phyloP scores from a whole-genome alignment of 2,888 invertebrate genomes.

The Antheraea assamensis region DNA sequence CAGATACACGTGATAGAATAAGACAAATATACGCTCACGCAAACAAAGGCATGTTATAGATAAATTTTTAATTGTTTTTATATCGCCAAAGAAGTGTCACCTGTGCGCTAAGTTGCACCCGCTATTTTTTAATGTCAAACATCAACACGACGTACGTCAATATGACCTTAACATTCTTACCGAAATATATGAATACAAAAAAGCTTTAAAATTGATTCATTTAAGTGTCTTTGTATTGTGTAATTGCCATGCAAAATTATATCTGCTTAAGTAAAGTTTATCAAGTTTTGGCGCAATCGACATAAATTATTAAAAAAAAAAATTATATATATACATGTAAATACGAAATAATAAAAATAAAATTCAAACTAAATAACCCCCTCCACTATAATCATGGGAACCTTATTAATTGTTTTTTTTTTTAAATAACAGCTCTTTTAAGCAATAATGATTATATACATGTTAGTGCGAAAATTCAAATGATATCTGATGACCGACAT shows the following conservation, averaged over 20 bases:
- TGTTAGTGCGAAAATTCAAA: conserved; percentile 1
- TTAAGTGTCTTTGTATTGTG: not conserved
- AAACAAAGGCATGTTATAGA: not conserved
- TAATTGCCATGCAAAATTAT: conserved; percentile 7
- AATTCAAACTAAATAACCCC: not conserved
- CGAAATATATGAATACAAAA: not conserved
- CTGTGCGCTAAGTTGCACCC: not conserved
- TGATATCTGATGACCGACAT: conserved; percentile 2
- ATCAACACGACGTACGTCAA: not conserved
- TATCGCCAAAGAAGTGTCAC: not conserved
- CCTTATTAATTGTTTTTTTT: not conserved
- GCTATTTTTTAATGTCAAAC: not conserved
- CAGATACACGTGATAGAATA: not conserved
- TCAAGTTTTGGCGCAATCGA: conserved; percentile 7
- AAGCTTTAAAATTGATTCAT: not conserved
- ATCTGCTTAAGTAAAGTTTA: conserved; percentile 1
- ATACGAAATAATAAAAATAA: not conserved
- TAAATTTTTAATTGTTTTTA: not conserved
- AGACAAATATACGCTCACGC: not conserved
- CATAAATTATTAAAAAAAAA: not conserved
- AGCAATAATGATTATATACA: conserved; percentile 3
- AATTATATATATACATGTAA: not conserved
- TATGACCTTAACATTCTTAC: not conserved
- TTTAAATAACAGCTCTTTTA: not conserved
- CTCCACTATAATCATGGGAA: not conserved